Base-by-base conservation (phyloP, 2,888 invertebrate genomes). In the Hesperia comma region DNA sequence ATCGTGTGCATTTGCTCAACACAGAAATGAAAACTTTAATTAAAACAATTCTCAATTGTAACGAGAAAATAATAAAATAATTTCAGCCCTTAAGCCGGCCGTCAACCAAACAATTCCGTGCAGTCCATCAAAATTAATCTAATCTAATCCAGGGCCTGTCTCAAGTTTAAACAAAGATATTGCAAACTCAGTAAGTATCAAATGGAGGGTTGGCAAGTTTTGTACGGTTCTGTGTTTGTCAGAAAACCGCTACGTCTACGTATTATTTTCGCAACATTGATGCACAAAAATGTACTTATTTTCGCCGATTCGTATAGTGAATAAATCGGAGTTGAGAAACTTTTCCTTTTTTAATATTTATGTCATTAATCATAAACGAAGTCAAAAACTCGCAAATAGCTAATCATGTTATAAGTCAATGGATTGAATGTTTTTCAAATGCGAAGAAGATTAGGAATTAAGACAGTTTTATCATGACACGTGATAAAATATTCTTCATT, bases 41-140 rank as follows among this genome's bases (percentile, higher is more conserved):
- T 90, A 87, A 89, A 90, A 87, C 86, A 84, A 84, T 82, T 82
- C 79, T 74, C 78, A 84, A 85, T 86, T 85, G 83, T 84, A 84
- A 84, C 81, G 82, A 72, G 82, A 82, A 86, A 87, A 86, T 90
- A 86, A 85, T 85, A 78, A 86, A 85, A 90, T 90, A 83, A 90
- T 88, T 88, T 87, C 74, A 72, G 77, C 79, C 82, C 82, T 78
- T 82, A 88, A 89, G 83, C 86, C 82, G 78, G 74, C 88, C 90
- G 91, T 90, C 90, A 87, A 81, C 86, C 83, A 81, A 87, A 89
- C 90, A 90, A 90, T 91, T 87, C 84, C 80, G 83, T 84, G 81
- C 86, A 88, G 92, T 90, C 90, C 86, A 90, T 91, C 92, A 90
- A 87, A 90, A 91, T 92, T 92, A 91, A 91, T 92, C 88, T 89